Conservation (phyloP, 2,888 invertebrate species). For the Lucinisca nassula region DNA sequence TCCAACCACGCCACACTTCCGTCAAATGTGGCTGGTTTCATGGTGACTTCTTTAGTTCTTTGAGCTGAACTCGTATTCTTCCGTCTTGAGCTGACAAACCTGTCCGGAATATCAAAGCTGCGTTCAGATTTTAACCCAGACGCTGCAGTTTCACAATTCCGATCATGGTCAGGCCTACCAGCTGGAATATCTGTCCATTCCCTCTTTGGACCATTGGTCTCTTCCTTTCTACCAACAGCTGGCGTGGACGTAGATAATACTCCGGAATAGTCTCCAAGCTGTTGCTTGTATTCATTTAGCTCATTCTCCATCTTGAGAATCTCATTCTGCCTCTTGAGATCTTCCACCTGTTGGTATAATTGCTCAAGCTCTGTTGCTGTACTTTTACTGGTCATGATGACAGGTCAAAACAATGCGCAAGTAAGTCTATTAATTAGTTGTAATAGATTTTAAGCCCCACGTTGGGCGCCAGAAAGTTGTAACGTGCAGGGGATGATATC, state of each 20-base stretch:
- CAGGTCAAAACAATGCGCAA: too few relatives aligned
- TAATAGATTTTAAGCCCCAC: too few relatives aligned
- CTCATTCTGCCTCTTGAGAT: neutral
- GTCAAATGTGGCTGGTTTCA: slow-evolving; percentile 37
- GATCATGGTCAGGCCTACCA: neutral
- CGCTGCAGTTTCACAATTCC: neutral
- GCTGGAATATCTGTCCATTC: neutral
- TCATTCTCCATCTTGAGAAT: neutral
- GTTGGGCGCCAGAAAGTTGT: too few relatives aligned
- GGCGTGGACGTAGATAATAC: neutral
- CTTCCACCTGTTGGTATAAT: neutral
- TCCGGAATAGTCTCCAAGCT: neutral
- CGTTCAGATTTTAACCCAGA: neutral
- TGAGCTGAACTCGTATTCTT: neutral
- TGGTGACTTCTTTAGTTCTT: neutral
- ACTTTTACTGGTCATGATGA: neutral
- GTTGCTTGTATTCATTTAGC: neutral
- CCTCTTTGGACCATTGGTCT: neutral
- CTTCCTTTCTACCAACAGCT: neutral
- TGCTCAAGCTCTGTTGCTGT: neutral
- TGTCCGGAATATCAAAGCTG: neutral
- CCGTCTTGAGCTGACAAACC: neutral
- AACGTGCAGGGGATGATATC: too few relatives aligned
- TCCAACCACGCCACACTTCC: slow-evolving; percentile 35
- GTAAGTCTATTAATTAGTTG: too few relatives aligned